Percentiles rank a stretch among this genome's conserved stretches.
phyloP scores from a whole-genome alignment of 2,888 invertebrate genomes.

The Euplagia quadripunctaria region DNA sequence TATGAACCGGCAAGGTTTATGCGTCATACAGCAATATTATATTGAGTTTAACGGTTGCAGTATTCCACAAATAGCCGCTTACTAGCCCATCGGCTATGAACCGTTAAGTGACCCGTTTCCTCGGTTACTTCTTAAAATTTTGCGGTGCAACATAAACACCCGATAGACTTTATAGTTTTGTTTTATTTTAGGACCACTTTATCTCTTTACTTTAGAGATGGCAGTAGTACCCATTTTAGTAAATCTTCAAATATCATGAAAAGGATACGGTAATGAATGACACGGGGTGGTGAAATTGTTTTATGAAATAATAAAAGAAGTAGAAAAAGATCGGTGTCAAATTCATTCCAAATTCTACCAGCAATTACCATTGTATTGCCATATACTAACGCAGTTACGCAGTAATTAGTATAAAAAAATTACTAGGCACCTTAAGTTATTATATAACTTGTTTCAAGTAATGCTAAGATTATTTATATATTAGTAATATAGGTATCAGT shows the following conservation, averaged over 20 bases:
- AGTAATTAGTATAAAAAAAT: too few species aligned
- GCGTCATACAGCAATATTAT: constrained; percentile 16
- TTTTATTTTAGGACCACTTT: constrained; percentile 11
- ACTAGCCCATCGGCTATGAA: constrained; percentile 19
- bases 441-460: too few species aligned
- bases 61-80: constrained; percentile 25
- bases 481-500: too few species aligned
- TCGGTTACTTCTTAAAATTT: constrained; percentile 23
- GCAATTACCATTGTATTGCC: too few species aligned
- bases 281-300: background rate
- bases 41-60: constrained; percentile 24
- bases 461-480: too few species aligned
- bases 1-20: constrained; percentile 11
- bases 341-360: background rate
- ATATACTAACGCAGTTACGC: too few species aligned
- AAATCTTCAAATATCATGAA: background rate
- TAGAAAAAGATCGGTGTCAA: background rate
- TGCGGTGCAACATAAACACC: constrained; percentile 19
- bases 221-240: background rate
- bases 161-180: constrained; percentile 16
- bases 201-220: background rate
- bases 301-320: background rate
- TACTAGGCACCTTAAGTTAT: too few species aligned
- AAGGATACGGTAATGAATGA: background rate
- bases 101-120: constrained; percentile 25